These are phyloP conservation scores for Engystomops pustulosus DNA, from an alignment of 2,113 vertebrate species.

Conservation along the genomic window DNA sequence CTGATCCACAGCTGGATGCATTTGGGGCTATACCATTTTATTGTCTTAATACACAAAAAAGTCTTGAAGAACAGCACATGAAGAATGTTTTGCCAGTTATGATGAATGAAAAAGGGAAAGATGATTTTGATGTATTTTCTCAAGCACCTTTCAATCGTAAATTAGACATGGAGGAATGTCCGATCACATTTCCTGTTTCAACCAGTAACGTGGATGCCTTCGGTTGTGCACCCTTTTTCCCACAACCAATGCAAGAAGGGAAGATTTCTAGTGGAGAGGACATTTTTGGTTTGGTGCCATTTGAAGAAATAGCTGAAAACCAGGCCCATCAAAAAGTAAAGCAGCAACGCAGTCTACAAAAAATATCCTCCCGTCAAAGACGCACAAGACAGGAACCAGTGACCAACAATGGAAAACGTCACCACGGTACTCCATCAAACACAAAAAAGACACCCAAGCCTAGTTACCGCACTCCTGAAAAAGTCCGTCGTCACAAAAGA, in stretches of 20 bases:
- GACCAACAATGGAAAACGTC: conserved; percentile 85
- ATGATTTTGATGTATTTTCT: conserved; percentile 93
- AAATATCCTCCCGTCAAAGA: conserved; percentile 87
- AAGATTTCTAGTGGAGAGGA: conserved; percentile 78
- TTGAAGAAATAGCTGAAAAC: conserved; percentile 79
- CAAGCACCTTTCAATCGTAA: conserved; percentile 92
- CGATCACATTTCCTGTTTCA: conserved; percentile 71
- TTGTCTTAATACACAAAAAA: conserved; percentile 64
- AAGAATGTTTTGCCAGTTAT: conserved; percentile 69
- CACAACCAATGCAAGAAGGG: conserved; percentile 62
- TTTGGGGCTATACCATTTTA: conserved; percentile 91
- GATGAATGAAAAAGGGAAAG: conserved; percentile 69
- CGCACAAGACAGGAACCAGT: conserved; percentile 85
- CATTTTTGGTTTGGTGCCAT: conserved; percentile 79
- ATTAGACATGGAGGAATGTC: conserved; percentile 71
- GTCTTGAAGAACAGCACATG: conserved; percentile 59
- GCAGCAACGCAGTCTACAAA: conserved; percentile 91
- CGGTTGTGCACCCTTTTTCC: conserved; percentile 90
- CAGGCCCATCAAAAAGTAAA: conserved; percentile 84
- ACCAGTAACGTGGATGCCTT: conserved; percentile 83
- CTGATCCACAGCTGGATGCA: conserved; percentile 76
- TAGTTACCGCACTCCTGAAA: conserved; percentile 88
- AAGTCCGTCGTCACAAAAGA: conserved; percentile 85
- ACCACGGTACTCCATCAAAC: conserved; percentile 87
- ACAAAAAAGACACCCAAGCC: conserved; percentile 83